Base-by-base conservation (phyloP, 2,113 vertebrate genomes). In the Pelvicachromis taeniatus region DNA sequence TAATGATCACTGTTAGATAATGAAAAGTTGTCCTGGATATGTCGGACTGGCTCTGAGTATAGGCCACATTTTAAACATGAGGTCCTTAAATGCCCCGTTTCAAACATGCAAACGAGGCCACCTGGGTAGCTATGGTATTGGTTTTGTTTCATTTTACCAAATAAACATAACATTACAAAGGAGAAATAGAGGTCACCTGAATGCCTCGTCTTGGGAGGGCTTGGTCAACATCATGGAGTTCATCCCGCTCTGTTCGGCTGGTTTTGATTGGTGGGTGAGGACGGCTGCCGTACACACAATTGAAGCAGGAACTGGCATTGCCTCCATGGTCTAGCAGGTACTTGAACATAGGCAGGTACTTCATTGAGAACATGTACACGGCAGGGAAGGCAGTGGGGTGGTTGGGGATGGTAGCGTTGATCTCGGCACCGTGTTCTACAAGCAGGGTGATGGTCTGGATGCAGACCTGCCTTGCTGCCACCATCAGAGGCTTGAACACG, bases 381-480 rank as follows among this genome's bases (percentile, higher is more conserved):
- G 97, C 97, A 0, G 98, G 98, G 94, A 99, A 99, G 53, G 96
- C 85, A 16, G 98, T 99, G 65, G 97, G 97, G 83, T 98, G 97
- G 35, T 97, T 97, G 77, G 97, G 93, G 81, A 99, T 95, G 29
- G 94, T 92, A 48, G 97, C 96, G 53, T 99, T 96, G 70, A 99
- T 95, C 78, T 99, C 95, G 23, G 99, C 98, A 3, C 97, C 97
- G 1, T 98, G 96, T 82, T 97, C 95, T 70, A 99, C 95, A 79
- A 99, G 96, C 79, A 98, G 88, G 81, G 95, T 94, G 89, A 98
- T 96, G 23, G 95, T 97, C 85, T 96, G 95, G 80, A 97, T 88
- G 90, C 97, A 97, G 77, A 97, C 96, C 0, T 96, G 96, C 81
- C 98, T 96, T 26, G 97, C 96, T 16, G 98, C 97, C 86, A 99